phyloP scores from a whole-genome alignment of 2,888 invertebrate genomes.

The Mythimna loreyi region DNA sequence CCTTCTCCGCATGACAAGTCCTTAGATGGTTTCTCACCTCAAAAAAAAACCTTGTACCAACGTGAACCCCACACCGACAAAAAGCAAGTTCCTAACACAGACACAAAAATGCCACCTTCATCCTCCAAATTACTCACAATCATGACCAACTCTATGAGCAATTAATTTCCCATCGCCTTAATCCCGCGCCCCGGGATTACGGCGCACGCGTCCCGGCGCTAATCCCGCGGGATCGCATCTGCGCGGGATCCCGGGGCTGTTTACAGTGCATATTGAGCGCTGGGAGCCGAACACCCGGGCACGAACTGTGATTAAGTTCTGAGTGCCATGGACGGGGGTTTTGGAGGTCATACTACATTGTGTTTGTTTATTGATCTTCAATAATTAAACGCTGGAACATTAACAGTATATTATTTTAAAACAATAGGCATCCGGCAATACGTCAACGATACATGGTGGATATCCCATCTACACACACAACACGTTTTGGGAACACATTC shows the following conservation, averaged over 20 bases:
- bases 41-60: background rate
- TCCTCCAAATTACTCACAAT: constrained; percentile 48
- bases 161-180: constrained; percentile 65
- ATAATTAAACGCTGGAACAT: no score
- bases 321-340: constrained; percentile 37
- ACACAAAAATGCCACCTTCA: constrained; percentile 14
- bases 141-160: constrained; percentile 58
- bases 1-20: no score
- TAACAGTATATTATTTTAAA: no score
- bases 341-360: constrained; percentile 42
- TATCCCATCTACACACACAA: no score
- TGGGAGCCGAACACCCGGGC: constrained; percentile 60
- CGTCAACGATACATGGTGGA: no score
- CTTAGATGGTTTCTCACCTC: no score
- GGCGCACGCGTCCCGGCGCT: constrained; percentile 65
- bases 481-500: no score
- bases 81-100: background rate
- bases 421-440: no score
- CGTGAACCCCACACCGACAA: background rate
- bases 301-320: constrained; percentile 58
- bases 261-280: constrained; percentile 67
- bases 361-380: background rate
- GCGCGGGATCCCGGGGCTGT: constrained; percentile 55
- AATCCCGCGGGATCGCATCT: constrained; percentile 63
- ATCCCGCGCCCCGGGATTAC: constrained; percentile 62